A percentile compares a stretch with the other conserved stretches of the same genome.
Evolutionary conservation across 2,888 invertebrate species (phyloP).

Genomic region (Lutraria lutraria): DNA sequence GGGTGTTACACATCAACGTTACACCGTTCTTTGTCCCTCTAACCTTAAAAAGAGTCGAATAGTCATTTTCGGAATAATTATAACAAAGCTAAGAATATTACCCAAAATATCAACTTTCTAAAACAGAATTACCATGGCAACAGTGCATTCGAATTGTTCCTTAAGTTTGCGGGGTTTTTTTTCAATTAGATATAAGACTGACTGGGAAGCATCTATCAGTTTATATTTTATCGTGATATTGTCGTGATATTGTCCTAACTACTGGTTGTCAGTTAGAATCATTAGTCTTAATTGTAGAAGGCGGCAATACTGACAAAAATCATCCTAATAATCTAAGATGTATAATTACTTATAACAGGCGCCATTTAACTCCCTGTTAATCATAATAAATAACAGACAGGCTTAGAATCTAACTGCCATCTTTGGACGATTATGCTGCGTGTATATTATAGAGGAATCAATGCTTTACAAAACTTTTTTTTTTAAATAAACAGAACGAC

Average conservation of each 20-base stretch:
- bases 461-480: neutral
- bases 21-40: no score
- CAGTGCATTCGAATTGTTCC: neutral
- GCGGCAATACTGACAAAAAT: conserved; percentile 30
- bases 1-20: no score
- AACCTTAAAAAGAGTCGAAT: no score
- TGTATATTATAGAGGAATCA: neutral
- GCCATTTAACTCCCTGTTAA: neutral
- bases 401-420: neutral
- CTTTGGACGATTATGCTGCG: neutral
- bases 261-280: neutral
- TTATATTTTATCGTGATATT: neutral
- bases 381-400: neutral
- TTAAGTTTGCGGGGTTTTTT: neutral
- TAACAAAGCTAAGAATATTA: no score
- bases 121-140: neutral
- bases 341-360: conserved; percentile 33
- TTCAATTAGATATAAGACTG: neutral
- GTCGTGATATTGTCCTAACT: neutral
- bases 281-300: conserved; percentile 36
- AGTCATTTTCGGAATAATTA: no score
- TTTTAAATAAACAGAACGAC: neutral
- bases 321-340: neutral
- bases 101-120: neutral
- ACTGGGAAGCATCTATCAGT: neutral